Evolutionary conservation across 2,797 vertebrate genomes (phyloP), one percentile per base, ranked within the genome.

Genomic region (Anguilla marmorata): DNA sequence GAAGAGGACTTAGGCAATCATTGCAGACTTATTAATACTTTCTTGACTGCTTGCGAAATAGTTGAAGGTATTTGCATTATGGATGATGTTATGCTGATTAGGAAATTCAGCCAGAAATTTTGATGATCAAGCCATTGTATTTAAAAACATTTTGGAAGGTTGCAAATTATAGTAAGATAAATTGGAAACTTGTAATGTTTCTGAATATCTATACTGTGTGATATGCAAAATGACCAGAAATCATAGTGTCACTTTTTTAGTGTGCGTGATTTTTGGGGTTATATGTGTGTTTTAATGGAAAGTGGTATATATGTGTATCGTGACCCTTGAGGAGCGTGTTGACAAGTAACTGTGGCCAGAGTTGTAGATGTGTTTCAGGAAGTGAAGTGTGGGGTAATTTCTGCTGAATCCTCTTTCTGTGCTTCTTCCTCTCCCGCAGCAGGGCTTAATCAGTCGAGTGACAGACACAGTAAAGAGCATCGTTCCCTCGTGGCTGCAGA

Each of bases 381-480:
- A 50, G 12, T 82, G 79, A 24, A 48, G 21, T n/a, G 79, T 82
- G 48, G 37, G 45, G 41, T 82, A 50, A 82, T 50, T 21, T 50
- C 41, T n/a, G 4, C 76, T 80, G 76, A 7, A 76, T 76, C 30
- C 74, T 74, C 33, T 87, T 56, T 86, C 21, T 16, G 37, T 33
- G 16, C 52, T 30, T 52, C 19, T 58, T n/a, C 21, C 60, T 56
- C 5, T 48, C 85, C n/a, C 91, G 90, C 94, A 96, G 92, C 94
- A 96, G 92, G 98, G 98, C 83, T 94, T 99, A 92, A 97, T 99
- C 93, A 98, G 97, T 93, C 96, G 98, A 93, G 97, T 99, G 93
- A 98, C 98, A 0, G 98, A 99, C 94, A 99, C 97, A 1, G 97
- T 99, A 90, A 99, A 98, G 95, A 99, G 96, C 92, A 99, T 99